Conservation (phyloP, 2,888 invertebrate species). For the Tinea pellionella region DNA sequence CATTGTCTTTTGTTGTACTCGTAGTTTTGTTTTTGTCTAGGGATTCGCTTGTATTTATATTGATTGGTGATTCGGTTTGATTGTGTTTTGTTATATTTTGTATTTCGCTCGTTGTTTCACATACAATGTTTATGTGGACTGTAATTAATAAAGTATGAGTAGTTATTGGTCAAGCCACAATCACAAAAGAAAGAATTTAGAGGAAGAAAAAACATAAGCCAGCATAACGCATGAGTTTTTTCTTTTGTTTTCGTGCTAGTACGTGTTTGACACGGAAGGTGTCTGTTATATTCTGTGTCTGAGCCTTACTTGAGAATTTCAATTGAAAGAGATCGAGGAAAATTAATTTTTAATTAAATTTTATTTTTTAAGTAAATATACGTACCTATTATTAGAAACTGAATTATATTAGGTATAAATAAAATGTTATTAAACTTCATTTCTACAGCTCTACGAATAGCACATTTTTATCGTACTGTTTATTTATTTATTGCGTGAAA, state of each 20-base stretch:
- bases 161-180: too few relatives aligned
- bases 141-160: too few relatives aligned
- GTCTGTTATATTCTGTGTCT: too few relatives aligned
- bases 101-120: background rate
- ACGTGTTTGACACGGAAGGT: too few relatives aligned
- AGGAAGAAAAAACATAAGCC: too few relatives aligned
- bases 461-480: background rate
- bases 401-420: background rate
- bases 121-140: background rate
- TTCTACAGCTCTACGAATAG: background rate
- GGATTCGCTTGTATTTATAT: background rate
- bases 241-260: too few relatives aligned
- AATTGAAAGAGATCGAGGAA: too few relatives aligned
- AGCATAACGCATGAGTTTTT: too few relatives aligned
- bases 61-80: background rate
- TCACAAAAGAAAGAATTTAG: too few relatives aligned
- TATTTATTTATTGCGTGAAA: background rate
- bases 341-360: too few relatives aligned
- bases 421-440: background rate
- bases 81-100: background rate
- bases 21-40: background rate
- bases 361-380: too few relatives aligned
- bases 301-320: too few relatives aligned
- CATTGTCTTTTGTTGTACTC: background rate
- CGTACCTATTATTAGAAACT: background rate